Percentiles rank a stretch among this genome's conserved stretches.
These are phyloP conservation scores for Halcyon smyrnensis DNA, from an alignment of 2,797 vertebrate species.

Conservation along the genomic window DNA sequence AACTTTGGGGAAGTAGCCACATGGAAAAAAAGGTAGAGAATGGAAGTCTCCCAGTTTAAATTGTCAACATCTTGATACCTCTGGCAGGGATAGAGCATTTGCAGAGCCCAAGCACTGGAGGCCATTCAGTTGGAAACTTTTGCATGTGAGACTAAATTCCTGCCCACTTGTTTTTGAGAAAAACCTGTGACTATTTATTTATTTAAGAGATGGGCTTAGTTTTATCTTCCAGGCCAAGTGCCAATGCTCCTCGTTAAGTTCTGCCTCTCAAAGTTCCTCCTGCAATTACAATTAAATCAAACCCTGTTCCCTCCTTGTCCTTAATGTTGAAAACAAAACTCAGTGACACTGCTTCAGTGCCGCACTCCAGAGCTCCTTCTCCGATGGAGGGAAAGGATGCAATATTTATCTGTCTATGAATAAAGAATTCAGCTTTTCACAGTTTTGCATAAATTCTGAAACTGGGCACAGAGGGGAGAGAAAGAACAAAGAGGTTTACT, in stretches of 20 bases:
- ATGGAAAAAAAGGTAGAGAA: not conserved
- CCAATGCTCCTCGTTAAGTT: not conserved
- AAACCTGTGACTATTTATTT: conserved; percentile 28
- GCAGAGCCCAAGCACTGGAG: not conserved
- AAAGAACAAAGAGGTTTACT: not conserved
- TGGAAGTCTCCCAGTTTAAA: not conserved
- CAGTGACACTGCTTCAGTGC: not conserved
- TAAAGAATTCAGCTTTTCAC: not conserved
- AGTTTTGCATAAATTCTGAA: not conserved
- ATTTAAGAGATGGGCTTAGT: not conserved
- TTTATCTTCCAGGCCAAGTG: conserved; percentile 43
- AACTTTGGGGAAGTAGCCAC: not conserved
- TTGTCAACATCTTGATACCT: not conserved
- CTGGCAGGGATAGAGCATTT: not conserved
- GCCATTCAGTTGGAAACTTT: not conserved
- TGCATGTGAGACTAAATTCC: not conserved
- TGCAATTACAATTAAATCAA: not conserved
- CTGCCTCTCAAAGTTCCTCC: not conserved
- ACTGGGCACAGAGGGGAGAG: not conserved
- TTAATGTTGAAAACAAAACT: not conserved
- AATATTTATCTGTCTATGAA: not conserved
- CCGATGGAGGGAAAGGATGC: not conserved
- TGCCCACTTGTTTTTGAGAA: not conserved
- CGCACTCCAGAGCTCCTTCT: not conserved
- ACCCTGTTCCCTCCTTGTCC: not conserved